Conservation (phyloP, 2,888 invertebrate species). For the Chydorus sphaericus region DNA sequence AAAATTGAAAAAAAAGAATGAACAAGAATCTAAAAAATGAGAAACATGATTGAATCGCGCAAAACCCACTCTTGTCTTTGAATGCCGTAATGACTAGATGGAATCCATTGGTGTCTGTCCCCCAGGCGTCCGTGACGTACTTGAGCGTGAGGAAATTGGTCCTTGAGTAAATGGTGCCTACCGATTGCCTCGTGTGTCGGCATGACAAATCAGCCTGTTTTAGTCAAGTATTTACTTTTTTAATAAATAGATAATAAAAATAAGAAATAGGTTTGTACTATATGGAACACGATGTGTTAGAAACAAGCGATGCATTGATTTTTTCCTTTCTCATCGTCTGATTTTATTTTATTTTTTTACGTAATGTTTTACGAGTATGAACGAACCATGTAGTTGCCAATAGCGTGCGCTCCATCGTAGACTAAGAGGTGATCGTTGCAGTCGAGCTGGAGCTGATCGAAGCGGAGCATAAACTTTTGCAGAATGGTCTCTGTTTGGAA, state of each 20-base stretch:
- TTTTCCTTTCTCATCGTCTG: neutral
- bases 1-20: neutral
- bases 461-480: slow-evolving; percentile 85
- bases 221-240: too few species aligned
- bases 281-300: too few species aligned
- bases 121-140: slow-evolving; percentile 87
- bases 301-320: too few species aligned
- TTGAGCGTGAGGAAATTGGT: slow-evolving; percentile 87
- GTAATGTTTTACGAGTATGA: neutral
- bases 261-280: neutral
- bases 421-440: slow-evolving; percentile 87
- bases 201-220: slow-evolving; percentile 86
- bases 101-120: slow-evolving; percentile 81
- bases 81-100: slow-evolving; percentile 84
- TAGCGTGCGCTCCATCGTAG: slow-evolving; percentile 83
- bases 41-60: too few species aligned
- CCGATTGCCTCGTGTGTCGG: slow-evolving; percentile 73
- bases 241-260: neutral
- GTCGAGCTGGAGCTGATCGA: slow-evolving; percentile 78
- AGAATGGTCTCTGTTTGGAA: slow-evolving; percentile 89
- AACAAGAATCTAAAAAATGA: neutral
- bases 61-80: slow-evolving; percentile 63
- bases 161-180: slow-evolving; percentile 75
- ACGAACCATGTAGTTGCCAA: slow-evolving; percentile 66
- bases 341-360: neutral